A percentile compares a stretch with the other conserved stretches of the same genome.
Evolutionary conservation across 2,797 vertebrate species (phyloP).

Genomic region (Siniperca obscura): DNA sequence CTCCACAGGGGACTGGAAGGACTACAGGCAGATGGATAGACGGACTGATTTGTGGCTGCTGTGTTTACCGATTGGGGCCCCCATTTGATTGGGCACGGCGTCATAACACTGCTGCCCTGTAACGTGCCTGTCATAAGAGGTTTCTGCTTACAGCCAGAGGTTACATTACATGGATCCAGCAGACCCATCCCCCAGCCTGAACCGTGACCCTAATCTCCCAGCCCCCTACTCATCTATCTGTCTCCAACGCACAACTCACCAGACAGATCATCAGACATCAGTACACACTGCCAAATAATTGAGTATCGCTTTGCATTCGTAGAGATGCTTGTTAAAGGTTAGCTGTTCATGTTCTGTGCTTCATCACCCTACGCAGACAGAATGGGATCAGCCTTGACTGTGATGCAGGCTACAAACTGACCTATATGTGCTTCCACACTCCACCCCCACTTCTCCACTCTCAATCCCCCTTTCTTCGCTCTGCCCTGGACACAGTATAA

Average conservation of each 20-base stretch:
- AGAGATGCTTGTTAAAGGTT: conserved; percentile 40
- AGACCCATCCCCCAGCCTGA: conserved; percentile 51
- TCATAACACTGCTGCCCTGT: conserved; percentile 66
- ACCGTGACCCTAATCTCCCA: conserved; percentile 62
- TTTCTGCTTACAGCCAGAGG: conserved; percentile 66
- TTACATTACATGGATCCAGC: conserved; percentile 60
- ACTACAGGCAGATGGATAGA: conserved; percentile 19
- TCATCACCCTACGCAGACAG: conserved; percentile 20
- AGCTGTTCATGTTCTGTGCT: conserved; percentile 5
- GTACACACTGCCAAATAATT: conserved; percentile 47
- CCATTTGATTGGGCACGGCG: conserved; percentile 55
- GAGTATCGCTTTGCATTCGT: conserved; percentile 26
- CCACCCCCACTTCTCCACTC: conserved; percentile 31
- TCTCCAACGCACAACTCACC: conserved; percentile 27
- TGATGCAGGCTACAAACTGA: conserved; percentile 24
- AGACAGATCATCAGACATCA: conserved; percentile 33
- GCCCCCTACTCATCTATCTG: conserved; percentile 39
- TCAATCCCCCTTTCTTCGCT: conserved; percentile 19
- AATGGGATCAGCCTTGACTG: conserved; percentile 23
- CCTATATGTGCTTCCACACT: conserved; percentile 41
- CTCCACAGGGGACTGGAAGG: conserved; percentile 11
- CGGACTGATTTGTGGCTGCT: conserved; percentile 56
- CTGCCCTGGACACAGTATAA: conserved; percentile 29
- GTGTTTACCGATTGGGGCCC: conserved; percentile 58
- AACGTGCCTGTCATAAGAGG: conserved; percentile 67